Percentiles rank a stretch among this genome's conserved stretches.
phyloP scores from a whole-genome alignment of 2,113 vertebrate genomes.

The Merops nubicus region DNA sequence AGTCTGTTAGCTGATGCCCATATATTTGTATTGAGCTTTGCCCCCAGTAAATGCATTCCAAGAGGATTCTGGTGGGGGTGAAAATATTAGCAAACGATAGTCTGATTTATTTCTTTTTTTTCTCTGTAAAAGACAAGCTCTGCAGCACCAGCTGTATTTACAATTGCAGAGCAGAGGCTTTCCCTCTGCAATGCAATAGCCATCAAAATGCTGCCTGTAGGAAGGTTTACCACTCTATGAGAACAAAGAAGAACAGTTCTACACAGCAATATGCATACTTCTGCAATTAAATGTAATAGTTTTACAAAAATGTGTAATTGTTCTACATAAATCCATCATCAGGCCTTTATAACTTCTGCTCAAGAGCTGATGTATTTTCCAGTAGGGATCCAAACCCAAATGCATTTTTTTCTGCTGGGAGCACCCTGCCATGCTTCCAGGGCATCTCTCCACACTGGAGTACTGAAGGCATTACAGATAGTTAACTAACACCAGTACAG shows the following conservation, averaged over 20 bases:
- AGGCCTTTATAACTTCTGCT: neutral
- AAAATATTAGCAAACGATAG: neutral
- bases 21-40: neutral
- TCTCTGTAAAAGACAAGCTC: neutral
- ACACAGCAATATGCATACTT: neutral
- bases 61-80: neutral
- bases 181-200: neutral
- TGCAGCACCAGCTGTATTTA: slow-evolving; percentile 29
- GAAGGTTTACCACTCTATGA: neutral
- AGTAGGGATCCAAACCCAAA: neutral
- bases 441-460: neutral
- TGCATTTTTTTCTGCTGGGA: neutral
- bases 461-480: neutral
- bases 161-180: neutral
- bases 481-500: neutral
- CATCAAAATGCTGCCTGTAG: neutral
- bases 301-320: neutral
- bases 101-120: neutral
- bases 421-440: neutral
- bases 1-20: neutral
- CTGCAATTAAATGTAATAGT: neutral
- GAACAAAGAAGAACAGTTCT: neutral
- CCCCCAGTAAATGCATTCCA: neutral
- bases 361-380: neutral
- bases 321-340: neutral